Evolutionary conservation across 1,140 invertebrate genomes (phyloP).

Genomic region (Anoplolepis gracilipes): DNA sequence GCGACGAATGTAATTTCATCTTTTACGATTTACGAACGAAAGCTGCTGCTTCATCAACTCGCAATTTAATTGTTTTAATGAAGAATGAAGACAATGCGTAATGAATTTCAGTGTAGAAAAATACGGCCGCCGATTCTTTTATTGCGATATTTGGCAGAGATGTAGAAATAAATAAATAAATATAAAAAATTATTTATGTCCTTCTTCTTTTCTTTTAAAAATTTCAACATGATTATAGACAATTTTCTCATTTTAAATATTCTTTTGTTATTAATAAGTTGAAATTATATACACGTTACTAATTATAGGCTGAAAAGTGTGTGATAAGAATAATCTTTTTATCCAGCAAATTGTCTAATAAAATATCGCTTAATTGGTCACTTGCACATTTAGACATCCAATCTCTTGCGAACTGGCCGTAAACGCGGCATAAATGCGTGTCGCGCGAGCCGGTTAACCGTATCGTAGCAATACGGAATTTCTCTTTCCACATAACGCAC

Average conservation of each 20-base stretch:
- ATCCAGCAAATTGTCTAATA: not conserved
- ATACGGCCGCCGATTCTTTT: not conserved
- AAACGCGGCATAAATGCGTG: not conserved
- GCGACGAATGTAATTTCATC: constrained; percentile 36
- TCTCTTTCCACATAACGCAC: constrained; percentile 29
- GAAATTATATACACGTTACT: not conserved
- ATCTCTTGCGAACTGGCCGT: not conserved
- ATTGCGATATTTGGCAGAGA: not conserved
- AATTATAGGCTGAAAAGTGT: not conserved
- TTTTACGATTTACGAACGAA: constrained; percentile 2
- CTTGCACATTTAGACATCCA: not conserved
- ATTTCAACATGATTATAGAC: not conserved
- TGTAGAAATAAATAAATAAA: not conserved
- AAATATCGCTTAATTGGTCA: not conserved
- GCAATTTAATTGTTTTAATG: constrained; percentile 1
- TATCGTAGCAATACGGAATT: not conserved
- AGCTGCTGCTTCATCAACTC: constrained; percentile 22
- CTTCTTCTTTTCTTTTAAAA: not conserved
- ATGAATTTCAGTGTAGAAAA: not conserved
- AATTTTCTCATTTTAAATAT: not conserved
- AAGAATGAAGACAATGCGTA: not conserved
- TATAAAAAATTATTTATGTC: too few species aligned
- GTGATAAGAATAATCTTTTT: not conserved
- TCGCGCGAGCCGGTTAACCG: not conserved
- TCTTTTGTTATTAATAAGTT: not conserved